Percentiles rank a stretch among this genome's conserved stretches.
phyloP scores from a whole-genome alignment of 1,140 invertebrate species.

The Drosophila micromelanica region DNA sequence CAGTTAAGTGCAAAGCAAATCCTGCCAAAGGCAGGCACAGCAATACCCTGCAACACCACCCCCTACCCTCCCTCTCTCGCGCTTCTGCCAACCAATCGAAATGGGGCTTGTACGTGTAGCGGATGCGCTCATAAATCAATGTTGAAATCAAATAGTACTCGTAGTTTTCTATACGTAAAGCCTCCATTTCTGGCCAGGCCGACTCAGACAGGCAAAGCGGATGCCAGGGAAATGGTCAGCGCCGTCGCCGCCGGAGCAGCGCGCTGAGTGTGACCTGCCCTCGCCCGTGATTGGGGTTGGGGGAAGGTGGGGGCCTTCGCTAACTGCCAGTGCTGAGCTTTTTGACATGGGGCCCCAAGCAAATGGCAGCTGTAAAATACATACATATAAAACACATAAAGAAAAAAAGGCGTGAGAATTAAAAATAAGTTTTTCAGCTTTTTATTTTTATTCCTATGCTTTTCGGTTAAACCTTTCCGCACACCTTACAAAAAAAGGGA shows the following conservation, averaged over 20 bases:
- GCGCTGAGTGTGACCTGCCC: slow-evolving; percentile 34
- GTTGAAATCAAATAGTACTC: slow-evolving; percentile 79
- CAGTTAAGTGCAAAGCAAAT: slow-evolving; percentile 28
- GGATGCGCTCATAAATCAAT: slow-evolving; percentile 82
- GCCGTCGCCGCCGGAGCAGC: slow-evolving; percentile 25
- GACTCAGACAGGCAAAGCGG: slow-evolving; percentile 46
- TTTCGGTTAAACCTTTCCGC: slow-evolving; percentile 9
- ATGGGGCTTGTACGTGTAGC: slow-evolving; percentile 65
- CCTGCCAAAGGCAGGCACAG: slow-evolving; percentile 17
- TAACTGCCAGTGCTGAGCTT: slow-evolving; percentile 28
- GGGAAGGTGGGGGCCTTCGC: neutral
- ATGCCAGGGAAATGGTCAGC: slow-evolving; percentile 76
- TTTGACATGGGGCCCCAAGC: slow-evolving; percentile 65
- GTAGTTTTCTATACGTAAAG: slow-evolving; percentile 50
- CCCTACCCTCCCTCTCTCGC: neutral
- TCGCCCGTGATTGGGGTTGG: neutral
- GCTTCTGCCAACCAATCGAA: slow-evolving; percentile 29
- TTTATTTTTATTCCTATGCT: neutral
- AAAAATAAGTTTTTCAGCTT: slow-evolving; percentile 71
- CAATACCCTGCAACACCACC: neutral
- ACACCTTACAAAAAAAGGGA: neutral
- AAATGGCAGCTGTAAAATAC: slow-evolving; percentile 58
- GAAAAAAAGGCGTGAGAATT: slow-evolving; percentile 64
- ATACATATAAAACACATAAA: neutral
- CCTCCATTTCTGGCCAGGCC: slow-evolving; percentile 4